Evolutionary conservation across 2,113 vertebrate genomes (phyloP).

Genomic region (Salvelinus sp.): DNA sequence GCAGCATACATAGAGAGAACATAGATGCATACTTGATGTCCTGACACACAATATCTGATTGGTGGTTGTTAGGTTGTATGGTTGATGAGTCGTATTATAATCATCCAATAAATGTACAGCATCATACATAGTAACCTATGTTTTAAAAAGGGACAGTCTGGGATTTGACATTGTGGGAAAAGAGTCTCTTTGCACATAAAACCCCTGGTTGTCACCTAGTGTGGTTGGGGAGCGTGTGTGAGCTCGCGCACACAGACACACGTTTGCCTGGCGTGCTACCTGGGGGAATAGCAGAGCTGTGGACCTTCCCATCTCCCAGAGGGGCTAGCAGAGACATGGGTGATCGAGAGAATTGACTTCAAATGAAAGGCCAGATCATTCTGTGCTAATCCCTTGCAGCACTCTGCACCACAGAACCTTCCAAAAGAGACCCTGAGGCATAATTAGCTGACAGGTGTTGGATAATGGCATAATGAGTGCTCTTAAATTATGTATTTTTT

Average conservation of each 20-base stretch:
- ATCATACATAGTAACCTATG: no score
- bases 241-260: conserved; percentile 11
- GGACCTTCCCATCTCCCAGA: neutral
- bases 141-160: no score
- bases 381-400: neutral
- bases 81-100: no score
- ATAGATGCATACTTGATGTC: no score
- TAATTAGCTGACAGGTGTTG: conserved; percentile 4
- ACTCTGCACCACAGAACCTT: neutral
- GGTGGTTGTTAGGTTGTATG: no score
- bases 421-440: neutral
- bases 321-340: neutral
- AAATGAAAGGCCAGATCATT: no score
- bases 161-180: no score
- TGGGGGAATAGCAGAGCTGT: neutral
- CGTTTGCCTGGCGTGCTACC: neutral
- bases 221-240: no score
- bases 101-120: no score
- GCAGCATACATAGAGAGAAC: neutral
- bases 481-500: neutral
- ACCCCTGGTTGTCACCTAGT: no score
- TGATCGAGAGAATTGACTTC: neutral
- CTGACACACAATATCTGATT: no score
- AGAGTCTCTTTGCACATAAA: no score
- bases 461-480: neutral